Percentiles rank a stretch among this genome's conserved stretches.
Conservation (phyloP, 2,113 vertebrate species). For the Trogon surrucura region DNA sequence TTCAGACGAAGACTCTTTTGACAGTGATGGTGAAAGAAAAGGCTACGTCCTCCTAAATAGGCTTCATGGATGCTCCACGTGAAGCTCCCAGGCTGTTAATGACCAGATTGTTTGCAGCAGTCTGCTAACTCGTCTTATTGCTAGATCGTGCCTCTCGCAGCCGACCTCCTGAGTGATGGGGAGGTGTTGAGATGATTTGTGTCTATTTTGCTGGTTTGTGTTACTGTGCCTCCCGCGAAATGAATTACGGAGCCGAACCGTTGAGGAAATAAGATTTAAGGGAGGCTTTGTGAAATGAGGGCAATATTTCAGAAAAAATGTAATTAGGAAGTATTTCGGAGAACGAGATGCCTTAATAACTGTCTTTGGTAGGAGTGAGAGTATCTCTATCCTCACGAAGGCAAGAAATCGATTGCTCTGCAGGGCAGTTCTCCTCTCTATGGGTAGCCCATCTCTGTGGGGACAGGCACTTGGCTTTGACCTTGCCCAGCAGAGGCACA, state of each 20-base stretch:
- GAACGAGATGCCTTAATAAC: slow-evolving; percentile 6
- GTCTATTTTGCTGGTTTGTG: not conserved
- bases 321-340: not conserved
- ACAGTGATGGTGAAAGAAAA: not conserved
- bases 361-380: not conserved
- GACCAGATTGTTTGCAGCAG: not conserved
- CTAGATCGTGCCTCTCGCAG: not conserved
- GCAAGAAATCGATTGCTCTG: slow-evolving; percentile 7
- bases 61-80: not conserved
- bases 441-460: not conserved
- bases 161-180: not conserved
- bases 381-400: not conserved
- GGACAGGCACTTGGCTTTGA: slow-evolving; percentile 8
- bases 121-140: not conserved
- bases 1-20: not conserved
- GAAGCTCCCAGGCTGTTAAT: not conserved
- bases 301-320: slow-evolving; percentile 2
- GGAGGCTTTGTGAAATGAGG: slow-evolving; percentile 9
- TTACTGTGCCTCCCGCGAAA: not conserved
- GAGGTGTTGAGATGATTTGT: not conserved
- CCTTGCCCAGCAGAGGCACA: not conserved
- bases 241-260: not conserved
- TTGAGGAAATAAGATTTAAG: slow-evolving; percentile 34
- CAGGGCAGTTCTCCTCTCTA: not conserved
- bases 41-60: not conserved